Conservation (phyloP, 1,140 invertebrate species). For the Meloidogyne chitwoodi region DNA sequence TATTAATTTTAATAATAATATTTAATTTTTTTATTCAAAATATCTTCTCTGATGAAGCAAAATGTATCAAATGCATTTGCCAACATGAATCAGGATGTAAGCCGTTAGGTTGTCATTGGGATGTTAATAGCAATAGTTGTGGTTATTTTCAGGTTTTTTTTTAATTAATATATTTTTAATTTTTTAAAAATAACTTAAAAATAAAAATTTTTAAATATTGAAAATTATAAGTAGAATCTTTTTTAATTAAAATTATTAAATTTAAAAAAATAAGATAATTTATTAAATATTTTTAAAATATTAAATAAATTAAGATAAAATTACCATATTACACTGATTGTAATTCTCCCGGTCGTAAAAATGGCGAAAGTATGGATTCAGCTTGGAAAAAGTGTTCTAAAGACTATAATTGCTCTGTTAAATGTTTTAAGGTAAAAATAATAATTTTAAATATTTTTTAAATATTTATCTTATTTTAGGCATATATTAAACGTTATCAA, state of each 20-base stretch:
- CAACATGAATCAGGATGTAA: neutral
- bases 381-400: neutral
- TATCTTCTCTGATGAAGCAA: neutral
- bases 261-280: too few species aligned
- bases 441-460: neutral
- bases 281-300: neutral
- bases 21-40: neutral
- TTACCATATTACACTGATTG: neutral
- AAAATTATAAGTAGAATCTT: too few species aligned
- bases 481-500: neutral
- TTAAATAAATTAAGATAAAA: neutral
- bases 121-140: neutral
- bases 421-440: neutral
- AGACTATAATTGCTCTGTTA: neutral
- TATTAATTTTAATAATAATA: neutral
- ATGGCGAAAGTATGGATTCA: neutral
- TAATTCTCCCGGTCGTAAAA: neutral
- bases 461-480: neutral
- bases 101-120: neutral
- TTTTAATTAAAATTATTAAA: too few species aligned
- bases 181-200: too few species aligned
- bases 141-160: neutral
- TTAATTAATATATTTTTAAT: too few species aligned
- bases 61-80: neutral
- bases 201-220: too few species aligned